Percentiles rank a stretch among this genome's conserved stretches.
phyloP scores from a whole-genome alignment of 1,140 invertebrate genomes.

The Popillia japonica region DNA sequence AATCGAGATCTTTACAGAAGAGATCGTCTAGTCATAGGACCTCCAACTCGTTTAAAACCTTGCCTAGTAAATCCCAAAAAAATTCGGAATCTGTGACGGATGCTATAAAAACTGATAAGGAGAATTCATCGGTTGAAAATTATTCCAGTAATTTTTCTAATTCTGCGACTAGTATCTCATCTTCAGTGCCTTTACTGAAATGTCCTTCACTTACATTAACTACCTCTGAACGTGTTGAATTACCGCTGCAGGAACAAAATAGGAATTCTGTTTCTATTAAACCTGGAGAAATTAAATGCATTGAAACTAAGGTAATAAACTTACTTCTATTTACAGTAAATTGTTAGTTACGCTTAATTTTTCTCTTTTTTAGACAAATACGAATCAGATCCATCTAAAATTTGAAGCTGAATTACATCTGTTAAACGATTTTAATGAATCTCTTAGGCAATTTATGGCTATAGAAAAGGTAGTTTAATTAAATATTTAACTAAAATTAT shows the following conservation, averaged over 20 bases:
- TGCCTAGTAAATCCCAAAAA: constrained; percentile 22
- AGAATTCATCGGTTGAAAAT: background rate
- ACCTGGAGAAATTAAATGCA: constrained; percentile 31
- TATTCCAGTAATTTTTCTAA: constrained; percentile 40
- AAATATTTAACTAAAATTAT: background rate
- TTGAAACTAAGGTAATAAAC: constrained; percentile 39
- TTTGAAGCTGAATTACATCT: constrained; percentile 57
- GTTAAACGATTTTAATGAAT: constrained; percentile 56
- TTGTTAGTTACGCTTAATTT: no score
- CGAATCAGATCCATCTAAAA: constrained; percentile 56
- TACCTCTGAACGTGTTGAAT: constrained; percentile 15
- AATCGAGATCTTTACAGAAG: background rate
- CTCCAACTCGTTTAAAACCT: constrained; percentile 13
- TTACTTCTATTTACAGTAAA: no score
- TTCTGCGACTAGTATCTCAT: constrained; percentile 10
- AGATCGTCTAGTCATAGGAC: background rate
- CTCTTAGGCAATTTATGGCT: constrained; percentile 52
- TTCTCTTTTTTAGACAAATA: constrained; percentile 42
- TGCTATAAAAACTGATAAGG: constrained; percentile 2
- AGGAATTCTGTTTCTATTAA: constrained; percentile 25
- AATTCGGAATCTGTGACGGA: background rate
- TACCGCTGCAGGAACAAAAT: background rate
- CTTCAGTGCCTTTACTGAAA: constrained; percentile 40
- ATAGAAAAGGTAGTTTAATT: constrained; percentile 53
- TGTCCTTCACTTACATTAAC: constrained; percentile 21